Base-by-base conservation (phyloP, 1,140 invertebrate species). In the Cyrtorhinus lividipennis region DNA sequence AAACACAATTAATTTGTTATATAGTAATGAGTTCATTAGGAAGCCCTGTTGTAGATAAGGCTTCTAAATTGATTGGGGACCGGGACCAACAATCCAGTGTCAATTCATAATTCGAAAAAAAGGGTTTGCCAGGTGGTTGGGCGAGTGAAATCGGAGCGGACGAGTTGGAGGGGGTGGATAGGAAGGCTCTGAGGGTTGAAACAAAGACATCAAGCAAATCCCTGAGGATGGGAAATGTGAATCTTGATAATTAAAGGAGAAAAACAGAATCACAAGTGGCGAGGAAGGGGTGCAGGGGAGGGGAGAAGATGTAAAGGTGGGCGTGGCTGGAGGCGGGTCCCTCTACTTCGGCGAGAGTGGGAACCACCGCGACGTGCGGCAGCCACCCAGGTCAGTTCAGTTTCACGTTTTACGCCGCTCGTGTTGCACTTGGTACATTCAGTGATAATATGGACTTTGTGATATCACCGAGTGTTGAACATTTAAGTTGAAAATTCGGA, bases 191-290 rank as follows among this genome's bases (percentile, higher is more conserved):
- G 38, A 12, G 48, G 48, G 48, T 53, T 59, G 58, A 26, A 59
- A 59, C 58, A 59, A 59, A 59, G 58, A 59, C 58, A 59, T 59
- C 58, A 59, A 59, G 58, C 12, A 20, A 53, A n/a, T n/a, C n/a
- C n/a, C n/a, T n/a, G 48, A 20, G 48, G 18, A 20, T 3, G 58
- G 58, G 58, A 26, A 59, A 15, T 18, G 24, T n/a, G 58, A 59
- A 30, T 26, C 26, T 59, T 30, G 58, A 59, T 59, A 59, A 59
- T 59, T 59, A 59, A 59, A 26, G 58, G 58, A 30, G 58, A 59
- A 59, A 59, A 59, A 59, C 24, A n/a, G 24, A 59, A 59, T 59
- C n/a, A n/a, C n/a, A n/a, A n/a, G n/a, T 59, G n/a, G 23, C 27
- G 58, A 59, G 22, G 24, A 13, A 30, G 24, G 58, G 26, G 24